Evolutionary conservation across 1,140 invertebrate species (phyloP).

Genomic region (Drosophila sp.): DNA sequence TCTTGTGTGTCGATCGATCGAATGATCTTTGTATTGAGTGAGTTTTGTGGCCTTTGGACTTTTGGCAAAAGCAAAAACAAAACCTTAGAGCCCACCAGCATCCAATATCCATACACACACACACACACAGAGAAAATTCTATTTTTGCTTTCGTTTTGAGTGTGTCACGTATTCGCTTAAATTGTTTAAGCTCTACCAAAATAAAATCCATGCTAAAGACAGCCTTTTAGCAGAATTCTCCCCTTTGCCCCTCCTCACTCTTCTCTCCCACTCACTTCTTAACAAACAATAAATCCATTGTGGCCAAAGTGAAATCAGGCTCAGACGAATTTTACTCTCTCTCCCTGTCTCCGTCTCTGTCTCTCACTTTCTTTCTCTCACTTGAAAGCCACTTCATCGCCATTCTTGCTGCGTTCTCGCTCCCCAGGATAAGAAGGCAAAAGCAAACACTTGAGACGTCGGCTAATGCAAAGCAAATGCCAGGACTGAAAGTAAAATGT

Average conservation of each 20-base stretch:
- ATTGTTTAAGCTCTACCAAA: conserved; percentile 45
- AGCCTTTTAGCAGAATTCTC: conserved; percentile 66
- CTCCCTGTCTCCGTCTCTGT: conserved; percentile 36
- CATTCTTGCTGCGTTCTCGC: background rate
- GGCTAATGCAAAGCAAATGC: conserved; percentile 75
- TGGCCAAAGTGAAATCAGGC: conserved; percentile 79
- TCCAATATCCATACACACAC: conserved; percentile 3
- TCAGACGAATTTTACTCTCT: conserved; percentile 36
- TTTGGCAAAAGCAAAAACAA: background rate
- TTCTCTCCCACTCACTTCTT: conserved; percentile 26
- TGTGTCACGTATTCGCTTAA: conserved; percentile 30
- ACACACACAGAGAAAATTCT: background rate
- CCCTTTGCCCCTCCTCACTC: background rate
- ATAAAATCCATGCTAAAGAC: conserved; percentile 44
- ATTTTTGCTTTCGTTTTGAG: conserved; percentile 2
- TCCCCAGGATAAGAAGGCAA: conserved; percentile 34
- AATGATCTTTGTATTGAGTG: background rate
- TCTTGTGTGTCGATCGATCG: background rate
- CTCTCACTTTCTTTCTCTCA: conserved; percentile 24
- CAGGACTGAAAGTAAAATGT: conserved; percentile 74
- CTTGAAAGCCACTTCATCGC: conserved; percentile 53
- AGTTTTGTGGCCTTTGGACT: conserved; percentile 2
- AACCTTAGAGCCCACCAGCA: background rate
- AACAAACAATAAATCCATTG: conserved; percentile 79
- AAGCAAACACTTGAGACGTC: conserved; percentile 75